Percentiles rank a stretch among this genome's conserved stretches.
phyloP scores from a whole-genome alignment of 1,140 invertebrate genomes.

The Hylaeus volcanicus region DNA sequence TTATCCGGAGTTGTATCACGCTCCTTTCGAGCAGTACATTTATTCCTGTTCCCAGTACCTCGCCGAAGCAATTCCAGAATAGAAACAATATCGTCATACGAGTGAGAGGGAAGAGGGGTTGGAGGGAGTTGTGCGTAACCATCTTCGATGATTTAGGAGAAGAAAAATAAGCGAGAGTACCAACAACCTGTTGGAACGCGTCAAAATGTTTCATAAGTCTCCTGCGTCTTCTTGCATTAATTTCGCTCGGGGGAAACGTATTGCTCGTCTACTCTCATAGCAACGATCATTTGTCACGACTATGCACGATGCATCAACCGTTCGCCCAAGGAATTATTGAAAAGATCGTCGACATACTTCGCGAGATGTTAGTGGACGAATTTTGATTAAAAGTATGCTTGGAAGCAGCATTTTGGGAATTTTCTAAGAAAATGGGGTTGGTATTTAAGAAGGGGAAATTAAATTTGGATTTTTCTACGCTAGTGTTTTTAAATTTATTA shows the following conservation, averaged over 20 bases:
- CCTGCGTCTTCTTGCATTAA: neutral
- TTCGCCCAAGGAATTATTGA: too few species aligned
- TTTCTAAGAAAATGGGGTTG: too few species aligned
- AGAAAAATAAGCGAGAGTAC: conserved; percentile 50
- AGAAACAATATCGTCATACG: conserved; percentile 8
- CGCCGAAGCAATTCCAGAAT: neutral
- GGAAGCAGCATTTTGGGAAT: too few species aligned
- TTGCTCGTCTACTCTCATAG: too few species aligned
- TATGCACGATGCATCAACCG: too few species aligned
- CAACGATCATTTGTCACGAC: too few species aligned
- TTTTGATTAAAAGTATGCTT: neutral
- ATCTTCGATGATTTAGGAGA: conserved; percentile 27
- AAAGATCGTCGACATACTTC: neutral
- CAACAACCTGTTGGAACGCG: conserved; percentile 67
- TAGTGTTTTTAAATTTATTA: too few species aligned
- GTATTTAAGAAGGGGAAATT: too few species aligned
- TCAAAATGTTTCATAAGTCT: neutral
- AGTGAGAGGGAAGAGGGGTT: neutral
- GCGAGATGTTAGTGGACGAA: neutral
- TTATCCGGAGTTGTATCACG: neutral
- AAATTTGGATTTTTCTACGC: too few species aligned
- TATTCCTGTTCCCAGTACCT: neutral
- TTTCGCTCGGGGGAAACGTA: neutral
- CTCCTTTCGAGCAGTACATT: conserved; percentile 10
- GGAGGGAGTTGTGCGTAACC: neutral